Evolutionary conservation across 2,113 vertebrate genomes (phyloP), one percentile per base, ranked within the genome.

Genomic region (Syngnathus typhle): DNA sequence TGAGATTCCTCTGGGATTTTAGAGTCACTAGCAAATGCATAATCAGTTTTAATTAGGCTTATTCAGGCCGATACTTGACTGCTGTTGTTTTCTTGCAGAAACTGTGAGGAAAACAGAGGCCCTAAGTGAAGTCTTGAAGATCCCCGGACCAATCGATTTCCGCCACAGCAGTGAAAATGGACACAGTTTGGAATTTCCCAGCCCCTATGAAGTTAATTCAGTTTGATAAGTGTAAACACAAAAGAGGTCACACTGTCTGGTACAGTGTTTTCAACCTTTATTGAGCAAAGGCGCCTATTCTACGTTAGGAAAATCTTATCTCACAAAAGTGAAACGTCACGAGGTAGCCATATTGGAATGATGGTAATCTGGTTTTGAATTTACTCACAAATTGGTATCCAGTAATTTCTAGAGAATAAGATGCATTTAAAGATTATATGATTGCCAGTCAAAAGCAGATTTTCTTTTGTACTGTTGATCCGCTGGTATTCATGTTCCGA

Each of bases 61-160:
- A 68, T 51, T 38, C 21, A 70, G 23, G 64, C 54, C 59, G 52
- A 5, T 60, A 1, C 4, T 47, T 70, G 1, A 13, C 52, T 61
- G 41, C 13, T 59, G 16, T 68, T 76, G 44, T 76, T 19, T 69
- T 61, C 10, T 73, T 77, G 12, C 76, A 90, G 88, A 89, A 18
- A 83, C 27, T 56, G 72, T 87, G 69, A 79, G 12, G 71, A 82
- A 76, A 74, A 87, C 69, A 0, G 84, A 86, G 32, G 58, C 60
- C 41, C 71, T 89, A 46, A 86, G 73, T 55, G 79, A 85, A 54
- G 38, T 77, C 52, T 37, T 82, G 38, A 85, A 71, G 70, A 70
- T 83, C 38, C 65, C 72, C 4, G 80, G 80, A 60, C 67, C 71
- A 6, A 62, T 60, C 5, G 47, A 54, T 1, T 41, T 41, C 32